A percentile compares a stretch with the other conserved stretches of the same genome.
phyloP scores from a whole-genome alignment of 2,888 invertebrate species.

The Athalia rosae region DNA sequence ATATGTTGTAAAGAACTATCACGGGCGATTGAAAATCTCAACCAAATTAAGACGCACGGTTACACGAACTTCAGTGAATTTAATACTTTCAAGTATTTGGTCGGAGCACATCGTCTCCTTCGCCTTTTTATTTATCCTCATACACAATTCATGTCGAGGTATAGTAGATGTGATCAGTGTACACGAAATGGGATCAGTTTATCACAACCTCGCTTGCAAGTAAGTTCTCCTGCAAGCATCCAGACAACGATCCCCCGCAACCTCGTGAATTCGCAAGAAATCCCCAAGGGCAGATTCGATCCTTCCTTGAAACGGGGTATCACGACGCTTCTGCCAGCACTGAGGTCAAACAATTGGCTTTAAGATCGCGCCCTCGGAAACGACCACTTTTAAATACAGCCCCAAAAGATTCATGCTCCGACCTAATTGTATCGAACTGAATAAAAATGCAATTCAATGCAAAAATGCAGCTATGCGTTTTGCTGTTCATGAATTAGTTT shows the following conservation, averaged over 20 bases:
- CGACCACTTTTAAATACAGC: background rate
- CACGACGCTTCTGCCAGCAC: slow-evolving; percentile 16
- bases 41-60: no score
- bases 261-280: slow-evolving; percentile 31
- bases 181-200: slow-evolving; percentile 14
- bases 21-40: no score
- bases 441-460: no score
- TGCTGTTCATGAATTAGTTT: background rate
- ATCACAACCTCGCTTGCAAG: slow-evolving; percentile 5
- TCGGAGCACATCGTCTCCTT: no score
- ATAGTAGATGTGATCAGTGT: background rate
- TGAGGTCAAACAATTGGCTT: background rate
- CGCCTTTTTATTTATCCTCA: no score
- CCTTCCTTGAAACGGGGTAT: slow-evolving; percentile 13
- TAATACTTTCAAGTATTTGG: no score
- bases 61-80: no score
- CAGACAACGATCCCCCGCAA: slow-evolving; percentile 16
- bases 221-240: slow-evolving; percentile 14
- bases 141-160: no score
- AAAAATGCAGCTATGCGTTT: no score
- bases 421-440: no score
- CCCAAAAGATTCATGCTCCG: background rate
- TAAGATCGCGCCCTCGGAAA: background rate
- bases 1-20: background rate
- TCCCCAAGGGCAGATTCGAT: slow-evolving; percentile 37